Evolutionary conservation across 2,797 vertebrate species (phyloP).

Genomic region (Melanotaenia parkinsoni): DNA sequence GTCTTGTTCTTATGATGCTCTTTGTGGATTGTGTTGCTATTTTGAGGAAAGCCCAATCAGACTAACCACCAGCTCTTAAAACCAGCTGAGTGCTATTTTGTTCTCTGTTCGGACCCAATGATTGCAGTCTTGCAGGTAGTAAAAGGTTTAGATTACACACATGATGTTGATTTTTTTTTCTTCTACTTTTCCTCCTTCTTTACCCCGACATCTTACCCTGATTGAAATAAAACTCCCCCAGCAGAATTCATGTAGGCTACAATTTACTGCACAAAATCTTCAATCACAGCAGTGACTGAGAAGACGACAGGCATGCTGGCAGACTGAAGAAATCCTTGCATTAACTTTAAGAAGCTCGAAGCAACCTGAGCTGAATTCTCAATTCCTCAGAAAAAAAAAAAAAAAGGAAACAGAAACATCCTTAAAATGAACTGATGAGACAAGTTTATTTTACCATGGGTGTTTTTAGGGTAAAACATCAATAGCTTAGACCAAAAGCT

Average conservation of each 20-base stretch:
- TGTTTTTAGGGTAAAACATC: conserved; percentile 19
- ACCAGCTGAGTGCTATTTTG: conserved; percentile 36
- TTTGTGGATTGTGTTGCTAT: conserved; percentile 52
- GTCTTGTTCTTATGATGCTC: conserved; percentile 26
- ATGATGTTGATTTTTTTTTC: conserved; percentile 22
- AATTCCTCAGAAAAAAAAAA: background rate
- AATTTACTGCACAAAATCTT: background rate
- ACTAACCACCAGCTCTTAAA: conserved; percentile 34
- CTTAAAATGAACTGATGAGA: background rate
- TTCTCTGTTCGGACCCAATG: conserved; percentile 39
- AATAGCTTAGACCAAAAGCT: conserved; percentile 5
- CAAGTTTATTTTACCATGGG: conserved; percentile 26
- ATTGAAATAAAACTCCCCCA: conserved; percentile 9
- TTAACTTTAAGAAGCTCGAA: background rate
- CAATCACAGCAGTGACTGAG: background rate
- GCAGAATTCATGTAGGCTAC: background rate
- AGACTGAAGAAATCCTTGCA: background rate
- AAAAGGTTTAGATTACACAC: conserved; percentile 43
- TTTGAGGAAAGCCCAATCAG: conserved; percentile 43
- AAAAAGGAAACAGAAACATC: conserved; percentile 9
- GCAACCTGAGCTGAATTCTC: background rate
- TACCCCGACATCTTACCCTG: conserved; percentile 2
- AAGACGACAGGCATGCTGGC: background rate
- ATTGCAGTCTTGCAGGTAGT: conserved; percentile 47
- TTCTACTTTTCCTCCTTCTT: background rate